phyloP scores from a whole-genome alignment of 2,888 invertebrate genomes.

The Aphidoletes aphidimyza region DNA sequence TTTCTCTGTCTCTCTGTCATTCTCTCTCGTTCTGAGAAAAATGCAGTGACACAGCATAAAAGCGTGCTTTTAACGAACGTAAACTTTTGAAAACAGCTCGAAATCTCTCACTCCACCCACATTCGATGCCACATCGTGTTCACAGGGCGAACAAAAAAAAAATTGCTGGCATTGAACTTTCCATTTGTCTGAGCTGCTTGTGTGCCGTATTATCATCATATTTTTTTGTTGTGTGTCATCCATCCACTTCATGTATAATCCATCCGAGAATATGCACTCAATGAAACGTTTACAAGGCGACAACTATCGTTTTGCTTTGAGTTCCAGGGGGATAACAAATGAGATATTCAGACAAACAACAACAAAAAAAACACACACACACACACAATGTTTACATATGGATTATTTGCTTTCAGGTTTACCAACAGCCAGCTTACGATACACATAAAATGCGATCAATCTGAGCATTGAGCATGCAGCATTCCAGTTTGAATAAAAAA shows the following conservation, averaged over 20 bases:
- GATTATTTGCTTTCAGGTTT: constrained; percentile 15
- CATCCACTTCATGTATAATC: background rate
- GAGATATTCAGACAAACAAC: too few species aligned
- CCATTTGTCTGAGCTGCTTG: background rate
- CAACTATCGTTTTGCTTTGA: background rate
- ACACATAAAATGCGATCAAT: background rate
- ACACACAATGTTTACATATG: constrained; percentile 21
- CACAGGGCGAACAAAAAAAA: too few species aligned
- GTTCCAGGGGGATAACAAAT: background rate
- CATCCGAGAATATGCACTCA: background rate
- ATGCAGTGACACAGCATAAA: background rate
- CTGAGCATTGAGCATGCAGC: background rate
- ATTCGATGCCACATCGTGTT: background rate
- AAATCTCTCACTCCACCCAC: background rate
- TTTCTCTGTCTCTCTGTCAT: too few species aligned
- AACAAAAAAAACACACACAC: too few species aligned
- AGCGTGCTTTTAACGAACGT: background rate
- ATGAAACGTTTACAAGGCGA: background rate
- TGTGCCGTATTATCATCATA: background rate
- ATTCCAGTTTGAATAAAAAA: background rate
- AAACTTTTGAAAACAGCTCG: background rate
- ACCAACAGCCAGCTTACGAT: constrained; percentile 22
- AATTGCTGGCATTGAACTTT: constrained; percentile 29
- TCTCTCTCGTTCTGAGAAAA: too few species aligned
- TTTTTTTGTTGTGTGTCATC: background rate